Base-by-base conservation (phyloP, 2,888 invertebrate species). In the Biston betularia region DNA sequence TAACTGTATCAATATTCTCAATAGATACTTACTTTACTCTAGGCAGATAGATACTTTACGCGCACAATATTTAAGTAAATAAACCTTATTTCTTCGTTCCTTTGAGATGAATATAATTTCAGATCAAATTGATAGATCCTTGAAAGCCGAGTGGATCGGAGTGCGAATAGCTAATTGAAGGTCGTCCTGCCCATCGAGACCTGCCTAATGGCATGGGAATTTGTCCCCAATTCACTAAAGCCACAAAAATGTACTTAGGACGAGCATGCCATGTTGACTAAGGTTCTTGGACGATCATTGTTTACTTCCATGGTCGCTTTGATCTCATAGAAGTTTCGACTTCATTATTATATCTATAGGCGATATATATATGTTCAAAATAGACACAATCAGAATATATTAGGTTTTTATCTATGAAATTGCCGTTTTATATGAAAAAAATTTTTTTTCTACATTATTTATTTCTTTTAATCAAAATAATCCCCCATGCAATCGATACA, bases 81-180 rank as follows among this genome's bases (percentile, higher is more conserved):
- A 54, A 49, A 49, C 24, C 58, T 49, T 12, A 15, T 58, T 58
- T 61, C 54, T 38, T 48, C 50, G 42, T 50, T 49, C 34, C 62
- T 53, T 53, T 55, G 49, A 58, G 58, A 58, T 58, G 58, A 63
- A 59, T 54, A 65, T 59, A 54, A 65, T 60, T 54, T 65, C 59
- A 59, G 45, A 49, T 48, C 8, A 44, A 59, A 59, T 58, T 52
- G 57, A 60, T 58, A 58, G 53, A 59, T 55, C 59, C 65, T 65
- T 55, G 65, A 59, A 54, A 44, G 34, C 53, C 40, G 44, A 65
- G 64, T 65, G 55, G 55, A 55, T 59, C 46, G 44, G 49, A 65
- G 59, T 55, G 49, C 48, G 54, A 55, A 65, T 64, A 60, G 54
- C 65, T 65, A 59, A 65, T 60, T 55, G 59, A 59, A 65, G 59